Evolutionary conservation across 2,113 vertebrate genomes (phyloP).

Genomic region (Motacilla alba): DNA sequence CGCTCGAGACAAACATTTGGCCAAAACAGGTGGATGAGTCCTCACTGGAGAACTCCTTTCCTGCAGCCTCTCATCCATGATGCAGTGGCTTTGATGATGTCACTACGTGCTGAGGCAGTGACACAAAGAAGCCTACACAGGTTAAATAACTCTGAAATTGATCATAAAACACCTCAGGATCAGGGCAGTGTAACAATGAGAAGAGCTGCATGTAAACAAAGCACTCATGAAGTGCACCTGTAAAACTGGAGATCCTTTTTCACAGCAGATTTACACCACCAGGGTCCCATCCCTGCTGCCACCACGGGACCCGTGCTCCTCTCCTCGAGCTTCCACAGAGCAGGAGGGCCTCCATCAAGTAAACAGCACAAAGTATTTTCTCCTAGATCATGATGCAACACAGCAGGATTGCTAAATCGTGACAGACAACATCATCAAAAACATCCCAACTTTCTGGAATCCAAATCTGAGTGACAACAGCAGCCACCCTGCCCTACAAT

Average conservation of each 20-base stretch:
- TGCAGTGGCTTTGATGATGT: not conserved
- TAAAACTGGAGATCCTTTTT: not conserved
- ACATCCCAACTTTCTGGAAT: not conserved
- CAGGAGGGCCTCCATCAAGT: not conserved
- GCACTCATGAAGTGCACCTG: not conserved
- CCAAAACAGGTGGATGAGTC: not conserved
- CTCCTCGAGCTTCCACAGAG: rapidly evolving
- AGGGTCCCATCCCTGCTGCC: not conserved
- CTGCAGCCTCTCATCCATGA: constrained; percentile 5
- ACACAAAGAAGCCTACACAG: not conserved
- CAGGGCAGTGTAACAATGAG: not conserved
- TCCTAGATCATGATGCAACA: not conserved
- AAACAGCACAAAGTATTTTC: not conserved
- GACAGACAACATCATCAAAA: not conserved
- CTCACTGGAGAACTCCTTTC: not conserved
- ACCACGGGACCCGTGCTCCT: not conserved
- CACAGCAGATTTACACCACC: not conserved
- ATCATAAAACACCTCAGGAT: not conserved
- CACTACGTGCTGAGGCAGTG: not conserved
- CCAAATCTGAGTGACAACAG: not conserved
- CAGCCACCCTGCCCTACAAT: not conserved
- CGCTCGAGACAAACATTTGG: not conserved
- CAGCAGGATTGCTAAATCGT: not conserved
- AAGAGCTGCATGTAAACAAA: not conserved
- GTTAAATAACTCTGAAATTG: constrained; percentile 2